These are phyloP conservation scores for Thalassaphorura encarpata DNA, from an alignment of 1,140 invertebrate genomes.

Conservation along the genomic window DNA sequence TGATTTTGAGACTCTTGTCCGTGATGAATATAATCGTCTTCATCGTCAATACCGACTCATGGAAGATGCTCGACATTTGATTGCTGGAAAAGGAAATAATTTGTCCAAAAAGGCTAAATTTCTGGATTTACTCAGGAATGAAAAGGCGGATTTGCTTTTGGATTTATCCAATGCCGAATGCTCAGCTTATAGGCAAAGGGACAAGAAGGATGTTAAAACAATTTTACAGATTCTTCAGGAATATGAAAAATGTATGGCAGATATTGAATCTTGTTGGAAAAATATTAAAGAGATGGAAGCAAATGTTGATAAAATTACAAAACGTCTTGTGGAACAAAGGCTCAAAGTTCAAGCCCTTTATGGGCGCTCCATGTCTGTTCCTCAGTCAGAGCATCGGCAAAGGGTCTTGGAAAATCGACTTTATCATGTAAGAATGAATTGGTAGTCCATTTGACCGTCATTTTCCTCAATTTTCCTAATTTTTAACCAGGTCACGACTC, in stretches of 20 bases:
- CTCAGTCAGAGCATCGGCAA: conserved; percentile 10
- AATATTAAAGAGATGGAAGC: conserved; percentile 18
- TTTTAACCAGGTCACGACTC: conserved; percentile 5
- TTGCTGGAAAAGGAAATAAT: conserved; percentile 3
- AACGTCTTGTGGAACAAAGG: conserved; percentile 14
- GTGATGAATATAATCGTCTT: conserved; percentile 14
- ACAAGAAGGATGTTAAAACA: conserved; percentile 12
- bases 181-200: not conserved
- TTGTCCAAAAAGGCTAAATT: conserved; percentile 12
- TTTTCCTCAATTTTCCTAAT: not conserved
- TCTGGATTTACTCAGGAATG: conserved; percentile 2
- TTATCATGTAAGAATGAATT: conserved; percentile 12
- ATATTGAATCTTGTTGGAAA: conserved; percentile 1
- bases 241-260: conserved; percentile 8
- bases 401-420: conserved; percentile 20
- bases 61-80: conserved; percentile 16
- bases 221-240: conserved; percentile 15
- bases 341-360: conserved; percentile 18
- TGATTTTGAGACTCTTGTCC: conserved; percentile 22
- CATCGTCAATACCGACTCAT: conserved; percentile 22
- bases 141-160: conserved; percentile 8
- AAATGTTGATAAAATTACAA: conserved; percentile 21
- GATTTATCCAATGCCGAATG: conserved; percentile 13
- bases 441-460: not conserved
- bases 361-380: conserved; percentile 13